These are phyloP conservation scores for Thryonomys swinderianus DNA, from an alignment of 2,113 vertebrate species.

Conservation along the genomic window DNA sequence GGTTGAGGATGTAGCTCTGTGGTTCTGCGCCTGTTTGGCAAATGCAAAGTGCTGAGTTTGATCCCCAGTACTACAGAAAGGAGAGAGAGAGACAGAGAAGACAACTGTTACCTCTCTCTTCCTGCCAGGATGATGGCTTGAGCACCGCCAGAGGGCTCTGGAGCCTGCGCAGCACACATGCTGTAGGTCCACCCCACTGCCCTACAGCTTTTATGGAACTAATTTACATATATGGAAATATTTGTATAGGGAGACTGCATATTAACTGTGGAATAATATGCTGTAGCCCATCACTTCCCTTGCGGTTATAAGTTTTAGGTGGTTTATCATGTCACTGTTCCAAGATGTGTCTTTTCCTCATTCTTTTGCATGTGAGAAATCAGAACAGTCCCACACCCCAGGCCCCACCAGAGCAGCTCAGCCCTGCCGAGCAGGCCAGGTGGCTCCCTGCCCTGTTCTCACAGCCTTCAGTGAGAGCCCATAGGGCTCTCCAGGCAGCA, in stretches of 20 bases:
- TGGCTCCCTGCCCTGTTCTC: not conserved
- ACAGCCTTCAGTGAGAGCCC: no score
- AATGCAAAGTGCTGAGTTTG: no score
- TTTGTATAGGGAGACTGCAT: not conserved
- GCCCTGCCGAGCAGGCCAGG: not conserved
- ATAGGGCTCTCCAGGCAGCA: not conserved
- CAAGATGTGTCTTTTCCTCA: not conserved
- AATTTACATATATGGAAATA: not conserved
- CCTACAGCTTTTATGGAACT: not conserved
- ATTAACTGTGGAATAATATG: not conserved
- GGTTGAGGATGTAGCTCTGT: no score
- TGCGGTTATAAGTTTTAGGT: not conserved
- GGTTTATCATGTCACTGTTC: not conserved
- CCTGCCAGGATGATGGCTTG: no score
- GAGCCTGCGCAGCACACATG: no score
- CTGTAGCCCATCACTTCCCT: not conserved
- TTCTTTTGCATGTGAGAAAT: not conserved
- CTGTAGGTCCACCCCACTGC: no score
- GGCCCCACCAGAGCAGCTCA: not conserved
- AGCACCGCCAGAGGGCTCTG: no score
- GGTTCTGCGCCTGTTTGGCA: no score
- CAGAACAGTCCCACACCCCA: not conserved
- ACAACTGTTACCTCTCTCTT: no score
- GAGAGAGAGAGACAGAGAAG: no score
- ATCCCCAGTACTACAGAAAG: no score